phyloP scores from a whole-genome alignment of 2,797 vertebrate species.

The Eulemur coronatus region DNA sequence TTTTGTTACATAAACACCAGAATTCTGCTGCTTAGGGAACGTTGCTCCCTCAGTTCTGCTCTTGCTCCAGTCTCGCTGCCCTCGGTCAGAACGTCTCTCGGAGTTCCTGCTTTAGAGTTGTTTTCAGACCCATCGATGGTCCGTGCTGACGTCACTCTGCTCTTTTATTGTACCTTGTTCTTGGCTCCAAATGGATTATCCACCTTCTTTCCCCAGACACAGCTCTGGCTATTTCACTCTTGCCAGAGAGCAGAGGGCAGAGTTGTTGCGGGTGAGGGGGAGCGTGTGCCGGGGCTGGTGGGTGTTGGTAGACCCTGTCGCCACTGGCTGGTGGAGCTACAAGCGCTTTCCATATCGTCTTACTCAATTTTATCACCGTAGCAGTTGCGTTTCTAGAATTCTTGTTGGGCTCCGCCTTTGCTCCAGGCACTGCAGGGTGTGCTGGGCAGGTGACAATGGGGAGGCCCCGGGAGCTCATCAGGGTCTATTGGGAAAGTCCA shows the following conservation, averaged over 20 bases:
- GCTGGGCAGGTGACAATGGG: not conserved
- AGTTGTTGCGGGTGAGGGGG: too few relatives aligned
- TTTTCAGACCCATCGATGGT: not conserved
- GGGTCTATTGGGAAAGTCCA: not conserved
- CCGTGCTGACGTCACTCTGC: not conserved
- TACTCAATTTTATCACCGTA: too few relatives aligned
- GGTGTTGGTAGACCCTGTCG: accelerated
- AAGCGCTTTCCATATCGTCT: too few relatives aligned
- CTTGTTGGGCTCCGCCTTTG: not conserved
- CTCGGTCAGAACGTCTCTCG: not conserved
- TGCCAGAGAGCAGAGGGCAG: not conserved
- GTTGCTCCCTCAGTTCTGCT: not conserved
- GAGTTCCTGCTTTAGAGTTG: not conserved
- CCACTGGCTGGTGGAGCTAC: not conserved
- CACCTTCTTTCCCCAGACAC: not conserved
- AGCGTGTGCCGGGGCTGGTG: accelerated
- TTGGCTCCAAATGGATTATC: not conserved
- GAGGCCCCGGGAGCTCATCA: not conserved
- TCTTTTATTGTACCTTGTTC: too few relatives aligned
- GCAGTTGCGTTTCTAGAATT: not conserved
- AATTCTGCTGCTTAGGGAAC: accelerated
- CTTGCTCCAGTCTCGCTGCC: not conserved
- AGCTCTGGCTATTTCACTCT: not conserved
- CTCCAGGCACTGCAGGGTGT: not conserved
- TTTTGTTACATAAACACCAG: not conserved